phyloP scores from a whole-genome alignment of 2,113 vertebrate species.

The Delphinus delphis region DNA sequence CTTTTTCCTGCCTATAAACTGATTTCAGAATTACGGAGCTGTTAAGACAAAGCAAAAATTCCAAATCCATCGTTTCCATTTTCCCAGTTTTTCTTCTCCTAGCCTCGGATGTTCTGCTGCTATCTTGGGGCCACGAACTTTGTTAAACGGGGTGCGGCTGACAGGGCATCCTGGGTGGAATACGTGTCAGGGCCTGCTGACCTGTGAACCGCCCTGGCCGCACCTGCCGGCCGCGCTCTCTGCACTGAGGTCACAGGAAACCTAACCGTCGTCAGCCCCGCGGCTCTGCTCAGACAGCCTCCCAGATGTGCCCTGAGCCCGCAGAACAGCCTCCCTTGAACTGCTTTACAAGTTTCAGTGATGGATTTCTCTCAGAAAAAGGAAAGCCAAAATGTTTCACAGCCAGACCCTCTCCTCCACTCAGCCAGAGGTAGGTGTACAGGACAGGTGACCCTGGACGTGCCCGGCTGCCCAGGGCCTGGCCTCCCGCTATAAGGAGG shows the following conservation, averaged over 20 bases:
- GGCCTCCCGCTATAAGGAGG: conserved; percentile 46
- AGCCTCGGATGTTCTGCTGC: rapidly evolving
- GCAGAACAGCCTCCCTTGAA: neutral
- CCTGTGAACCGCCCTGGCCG: rapidly evolving
- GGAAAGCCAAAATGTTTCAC: conserved; percentile 48
- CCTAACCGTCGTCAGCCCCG: neutral
- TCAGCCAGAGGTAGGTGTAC: conserved; percentile 39
- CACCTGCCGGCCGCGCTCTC: neutral
- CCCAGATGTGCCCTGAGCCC: neutral
- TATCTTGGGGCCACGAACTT: neutral
- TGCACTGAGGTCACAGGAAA: neutral
- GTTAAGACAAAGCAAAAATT: neutral
- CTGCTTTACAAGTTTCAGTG: neutral
- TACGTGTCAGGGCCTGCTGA: rapidly evolving
- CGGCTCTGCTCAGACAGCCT: neutral
- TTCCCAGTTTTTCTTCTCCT: neutral
- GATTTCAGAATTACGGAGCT: neutral
- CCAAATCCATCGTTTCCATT: rapidly evolving
- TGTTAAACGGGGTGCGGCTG: neutral
- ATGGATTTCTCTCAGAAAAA: conserved; percentile 50
- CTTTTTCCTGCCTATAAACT: rapidly evolving
- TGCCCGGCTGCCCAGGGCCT: neutral
- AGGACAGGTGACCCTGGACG: neutral
- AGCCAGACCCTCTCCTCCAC: conserved; percentile 73
- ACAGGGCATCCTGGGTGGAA: neutral